Base-by-base conservation (phyloP, 2,888 invertebrate species). In the Nymphalis urticae region DNA sequence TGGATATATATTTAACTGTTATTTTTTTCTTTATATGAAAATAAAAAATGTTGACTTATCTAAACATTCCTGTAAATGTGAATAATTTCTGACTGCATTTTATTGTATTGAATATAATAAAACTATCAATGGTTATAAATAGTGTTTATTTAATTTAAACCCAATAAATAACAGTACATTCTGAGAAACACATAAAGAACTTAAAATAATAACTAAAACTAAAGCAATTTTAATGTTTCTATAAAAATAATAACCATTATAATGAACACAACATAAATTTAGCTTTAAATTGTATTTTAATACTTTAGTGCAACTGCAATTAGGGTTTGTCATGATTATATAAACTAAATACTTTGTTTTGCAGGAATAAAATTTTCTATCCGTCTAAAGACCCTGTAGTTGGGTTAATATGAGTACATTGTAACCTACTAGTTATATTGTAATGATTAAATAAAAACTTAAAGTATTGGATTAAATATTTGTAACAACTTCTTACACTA, bases 1-100 rank as follows among this genome's bases (percentile, higher is more conserved):
- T 58, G 36, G 36, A 58, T 19, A 42, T 58, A 42, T 58, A 42
- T 42, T n/a, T 21, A 58, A 58, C 7, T 58, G 19, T 58, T 65
- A 42, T 42, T 42, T 56, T n/a, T 42, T 58, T 19, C 42, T 19
- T 17, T 42, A 63, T 68, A 53, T 51, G 0, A 54, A 56, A 54
- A 48, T 48, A 48, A 64, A 48, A 50, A 50, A 36, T 66, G 48
- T 66, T 64, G 53, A 67, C 27, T 62, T 58, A 36, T 47, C 48
- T 62, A 21, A 60, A 71, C 71, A 72, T 72, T 72, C 72, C 72
- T 58, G 13, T 48, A 60, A 60, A 60, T 19, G 21, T 62, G 21
- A 64, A 64, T 64, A 60, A 65, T 48, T 64, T 67, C 21, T 51
- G 66, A 62, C 66, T 62, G 63, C 32, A 62, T 58, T 60, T 70